phyloP scores from a whole-genome alignment of 2,113 vertebrate species.

The Hymenochirus boettgeri region DNA sequence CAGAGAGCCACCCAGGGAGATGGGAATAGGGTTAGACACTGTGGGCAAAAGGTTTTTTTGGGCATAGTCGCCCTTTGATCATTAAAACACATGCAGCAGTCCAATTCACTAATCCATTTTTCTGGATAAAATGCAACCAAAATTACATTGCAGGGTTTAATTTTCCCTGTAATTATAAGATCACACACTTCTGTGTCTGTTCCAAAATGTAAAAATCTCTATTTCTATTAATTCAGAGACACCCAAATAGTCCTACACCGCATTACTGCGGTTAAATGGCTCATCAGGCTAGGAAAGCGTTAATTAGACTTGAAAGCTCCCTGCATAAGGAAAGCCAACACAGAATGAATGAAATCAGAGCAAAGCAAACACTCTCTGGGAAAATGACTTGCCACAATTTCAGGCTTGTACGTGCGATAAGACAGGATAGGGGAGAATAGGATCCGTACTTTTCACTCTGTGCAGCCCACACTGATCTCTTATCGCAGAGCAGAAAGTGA shows the following conservation, averaged over 20 bases:
- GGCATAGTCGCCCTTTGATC: too few species aligned
- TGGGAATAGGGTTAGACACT: too few species aligned
- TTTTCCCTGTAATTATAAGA: too few species aligned
- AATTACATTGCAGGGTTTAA: too few species aligned
- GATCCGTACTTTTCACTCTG: not conserved
- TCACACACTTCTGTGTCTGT: not conserved
- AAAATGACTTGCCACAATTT: constrained; percentile 28
- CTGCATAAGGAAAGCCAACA: constrained; percentile 33
- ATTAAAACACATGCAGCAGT: too few species aligned
- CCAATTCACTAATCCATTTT: too few species aligned
- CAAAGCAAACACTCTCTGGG: constrained; percentile 22
- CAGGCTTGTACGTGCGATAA: not conserved
- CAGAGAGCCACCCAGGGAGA: too few species aligned
- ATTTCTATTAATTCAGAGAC: not conserved
- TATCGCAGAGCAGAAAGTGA: constrained; percentile 28
- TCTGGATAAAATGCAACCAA: too few species aligned
- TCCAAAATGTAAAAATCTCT: not conserved
- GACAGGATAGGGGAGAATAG: not conserved
- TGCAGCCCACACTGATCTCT: not conserved
- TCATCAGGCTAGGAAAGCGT: not conserved
- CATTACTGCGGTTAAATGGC: not conserved
- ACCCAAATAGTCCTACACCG: not conserved
- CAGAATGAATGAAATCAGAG: not conserved
- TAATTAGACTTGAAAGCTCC: constrained; percentile 11
- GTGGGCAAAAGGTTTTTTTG: too few species aligned